A percentile compares a stretch with the other conserved stretches of the same genome.
These are phyloP conservation scores for Calypte anna DNA, from an alignment of 2,113 vertebrate genomes.

Conservation along the genomic window DNA sequence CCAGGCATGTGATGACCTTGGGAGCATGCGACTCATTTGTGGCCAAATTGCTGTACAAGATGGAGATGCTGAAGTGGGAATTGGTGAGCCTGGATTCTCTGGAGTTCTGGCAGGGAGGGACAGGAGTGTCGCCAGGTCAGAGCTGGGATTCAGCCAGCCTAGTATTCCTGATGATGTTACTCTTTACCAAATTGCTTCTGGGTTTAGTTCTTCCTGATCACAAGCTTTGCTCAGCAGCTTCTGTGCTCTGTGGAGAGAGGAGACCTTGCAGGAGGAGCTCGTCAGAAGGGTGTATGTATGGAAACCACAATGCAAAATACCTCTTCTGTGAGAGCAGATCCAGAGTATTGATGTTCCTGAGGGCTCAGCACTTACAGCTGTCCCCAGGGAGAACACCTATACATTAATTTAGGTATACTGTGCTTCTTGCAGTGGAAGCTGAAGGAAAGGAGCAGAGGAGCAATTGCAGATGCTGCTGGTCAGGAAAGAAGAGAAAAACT, in stretches of 20 bases:
- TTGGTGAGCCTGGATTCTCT: background rate
- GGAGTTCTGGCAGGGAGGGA: background rate
- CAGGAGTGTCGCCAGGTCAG: background rate
- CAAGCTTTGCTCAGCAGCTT: background rate
- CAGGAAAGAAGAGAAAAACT: background rate
- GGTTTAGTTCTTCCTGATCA: background rate
- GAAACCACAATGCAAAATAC: background rate
- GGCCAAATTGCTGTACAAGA: background rate
- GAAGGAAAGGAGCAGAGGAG: background rate
- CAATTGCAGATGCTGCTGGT: background rate
- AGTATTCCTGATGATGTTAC: background rate
- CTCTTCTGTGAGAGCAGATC: background rate
- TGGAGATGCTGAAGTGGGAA: conserved; percentile 9
- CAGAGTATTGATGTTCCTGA: background rate
- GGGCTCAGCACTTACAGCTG: background rate
- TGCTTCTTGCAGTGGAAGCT: background rate
- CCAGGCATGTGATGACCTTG: conserved; percentile 12
- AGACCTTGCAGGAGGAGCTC: background rate
- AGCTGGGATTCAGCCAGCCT: conserved; percentile 7
- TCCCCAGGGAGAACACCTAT: background rate
- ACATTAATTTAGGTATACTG: background rate
- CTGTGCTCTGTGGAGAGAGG: background rate
- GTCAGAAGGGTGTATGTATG: background rate
- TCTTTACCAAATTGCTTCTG: background rate
- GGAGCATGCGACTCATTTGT: background rate